Conservation (phyloP, 2,888 invertebrate genomes). For the Drosophila colorata region DNA sequence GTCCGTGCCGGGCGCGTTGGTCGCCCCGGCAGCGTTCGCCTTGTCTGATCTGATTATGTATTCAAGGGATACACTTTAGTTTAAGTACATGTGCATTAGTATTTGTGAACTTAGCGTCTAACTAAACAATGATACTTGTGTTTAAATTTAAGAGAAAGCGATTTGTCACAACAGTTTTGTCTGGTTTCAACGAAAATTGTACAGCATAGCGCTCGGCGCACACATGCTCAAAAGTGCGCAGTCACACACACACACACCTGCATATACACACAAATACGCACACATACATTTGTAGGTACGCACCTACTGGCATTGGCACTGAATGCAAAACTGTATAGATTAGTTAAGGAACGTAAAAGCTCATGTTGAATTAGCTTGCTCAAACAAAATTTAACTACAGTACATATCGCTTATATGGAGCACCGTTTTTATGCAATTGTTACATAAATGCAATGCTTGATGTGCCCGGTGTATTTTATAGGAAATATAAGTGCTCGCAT, state of each 20-base stretch:
- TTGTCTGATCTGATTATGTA: constrained; percentile 62
- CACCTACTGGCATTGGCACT: constrained; percentile 22
- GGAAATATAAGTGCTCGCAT: too few relatives aligned
- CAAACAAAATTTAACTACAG: constrained; percentile 42
- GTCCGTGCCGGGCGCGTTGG: too few relatives aligned
- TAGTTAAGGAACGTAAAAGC: constrained; percentile 30
- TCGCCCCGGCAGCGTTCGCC: constrained; percentile 39
- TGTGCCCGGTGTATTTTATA: too few relatives aligned
- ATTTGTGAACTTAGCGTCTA: constrained; percentile 48
- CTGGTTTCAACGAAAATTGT: constrained; percentile 75
- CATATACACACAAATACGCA: constrained; percentile 5
- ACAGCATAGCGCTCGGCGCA: constrained; percentile 50
- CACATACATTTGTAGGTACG: constrained; percentile 11
- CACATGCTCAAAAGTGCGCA: constrained; percentile 9
- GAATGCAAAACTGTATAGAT: constrained; percentile 43
- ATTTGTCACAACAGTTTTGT: constrained; percentile 72
- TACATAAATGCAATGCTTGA: too few relatives aligned
- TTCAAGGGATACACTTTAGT: constrained; percentile 62
- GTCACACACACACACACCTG: not conserved
- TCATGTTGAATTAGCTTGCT: constrained; percentile 60
- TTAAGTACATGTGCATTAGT: constrained; percentile 71
- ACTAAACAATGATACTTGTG: constrained; percentile 40
- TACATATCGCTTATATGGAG: too few relatives aligned
- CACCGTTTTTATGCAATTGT: too few relatives aligned
- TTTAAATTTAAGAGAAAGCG: constrained; percentile 35